phyloP scores from a whole-genome alignment of 2,888 invertebrate genomes.

The Tyria jacobaeae region DNA sequence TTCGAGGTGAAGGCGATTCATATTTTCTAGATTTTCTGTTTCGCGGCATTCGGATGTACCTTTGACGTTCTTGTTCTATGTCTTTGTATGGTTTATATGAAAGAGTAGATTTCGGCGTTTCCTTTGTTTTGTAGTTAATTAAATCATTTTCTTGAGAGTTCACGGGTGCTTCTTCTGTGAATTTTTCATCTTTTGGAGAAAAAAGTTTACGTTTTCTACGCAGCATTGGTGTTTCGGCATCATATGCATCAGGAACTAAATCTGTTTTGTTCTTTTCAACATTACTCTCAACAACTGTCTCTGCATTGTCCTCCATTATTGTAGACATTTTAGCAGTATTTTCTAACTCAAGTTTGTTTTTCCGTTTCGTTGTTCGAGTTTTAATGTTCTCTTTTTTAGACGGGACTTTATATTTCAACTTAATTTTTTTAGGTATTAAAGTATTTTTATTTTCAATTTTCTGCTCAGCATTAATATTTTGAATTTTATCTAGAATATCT shows the following conservation, averaged over 20 bases:
- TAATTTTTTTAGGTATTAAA: constrained; percentile 35
- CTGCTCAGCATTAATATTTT: constrained; percentile 19
- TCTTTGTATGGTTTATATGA: constrained; percentile 66
- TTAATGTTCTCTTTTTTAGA: constrained; percentile 37
- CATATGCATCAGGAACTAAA: constrained; percentile 6
- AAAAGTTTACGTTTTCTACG: constrained; percentile 75
- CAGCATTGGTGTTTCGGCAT: constrained; percentile 33
- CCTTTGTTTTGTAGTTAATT: constrained; percentile 46
- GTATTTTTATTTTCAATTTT: constrained; percentile 19
- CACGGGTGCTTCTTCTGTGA: constrained; percentile 29
- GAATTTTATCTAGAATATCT: constrained; percentile 28
- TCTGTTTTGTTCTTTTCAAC: constrained; percentile 13
- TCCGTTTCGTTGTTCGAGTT: constrained; percentile 33
- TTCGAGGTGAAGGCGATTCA: constrained; percentile 59
- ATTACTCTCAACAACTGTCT: constrained; percentile 29
- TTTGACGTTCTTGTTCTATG: constrained; percentile 65
- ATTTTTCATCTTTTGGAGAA: constrained; percentile 68
- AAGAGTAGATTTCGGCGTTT: constrained; percentile 54
- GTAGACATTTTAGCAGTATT: constrained; percentile 55
- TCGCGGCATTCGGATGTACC: constrained; percentile 51
- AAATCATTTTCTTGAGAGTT: constrained; percentile 38
- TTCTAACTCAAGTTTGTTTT: constrained; percentile 45
- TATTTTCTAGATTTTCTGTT: constrained; percentile 44
- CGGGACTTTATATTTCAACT: constrained; percentile 50
- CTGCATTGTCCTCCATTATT: constrained; percentile 54